phyloP scores from a whole-genome alignment of 2,113 vertebrate species.

The Notechis scutatus region DNA sequence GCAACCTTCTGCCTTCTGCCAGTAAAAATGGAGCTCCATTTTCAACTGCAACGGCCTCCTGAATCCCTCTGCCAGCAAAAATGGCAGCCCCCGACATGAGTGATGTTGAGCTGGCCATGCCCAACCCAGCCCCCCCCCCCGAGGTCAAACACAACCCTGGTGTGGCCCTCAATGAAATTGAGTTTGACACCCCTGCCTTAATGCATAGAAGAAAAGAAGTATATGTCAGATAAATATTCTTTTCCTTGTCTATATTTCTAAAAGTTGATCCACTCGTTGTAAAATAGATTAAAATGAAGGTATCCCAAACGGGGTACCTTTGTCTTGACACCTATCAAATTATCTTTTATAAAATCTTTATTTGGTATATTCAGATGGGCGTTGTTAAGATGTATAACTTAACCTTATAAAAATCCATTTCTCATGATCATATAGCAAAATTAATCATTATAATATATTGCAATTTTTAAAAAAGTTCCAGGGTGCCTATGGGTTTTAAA shows the following conservation, averaged over 20 bases:
- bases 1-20: too few species aligned
- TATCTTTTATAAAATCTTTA: not conserved
- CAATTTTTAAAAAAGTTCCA: not conserved
- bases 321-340: not conserved
- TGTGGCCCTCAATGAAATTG: too few species aligned
- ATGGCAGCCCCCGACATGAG: too few species aligned
- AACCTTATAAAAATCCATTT: not conserved
- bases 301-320: not conserved
- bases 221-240: not conserved
- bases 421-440: not conserved
- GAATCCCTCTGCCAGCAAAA: too few species aligned
- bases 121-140: too few species aligned
- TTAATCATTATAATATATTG: not conserved
- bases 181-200: too few species aligned
- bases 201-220: not conserved
- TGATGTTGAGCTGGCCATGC: too few species aligned
- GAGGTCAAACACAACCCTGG: too few species aligned
- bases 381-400: not conserved
- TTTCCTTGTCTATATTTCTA: not conserved
- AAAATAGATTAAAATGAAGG: not conserved
- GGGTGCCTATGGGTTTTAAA: not conserved
- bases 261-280: not conserved
- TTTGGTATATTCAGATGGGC: not conserved
- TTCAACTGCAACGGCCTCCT: too few species aligned
- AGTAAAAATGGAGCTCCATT: too few species aligned